Base-by-base conservation (phyloP, 2,113 vertebrate species). In the Ptychochromis oligacanthus region DNA sequence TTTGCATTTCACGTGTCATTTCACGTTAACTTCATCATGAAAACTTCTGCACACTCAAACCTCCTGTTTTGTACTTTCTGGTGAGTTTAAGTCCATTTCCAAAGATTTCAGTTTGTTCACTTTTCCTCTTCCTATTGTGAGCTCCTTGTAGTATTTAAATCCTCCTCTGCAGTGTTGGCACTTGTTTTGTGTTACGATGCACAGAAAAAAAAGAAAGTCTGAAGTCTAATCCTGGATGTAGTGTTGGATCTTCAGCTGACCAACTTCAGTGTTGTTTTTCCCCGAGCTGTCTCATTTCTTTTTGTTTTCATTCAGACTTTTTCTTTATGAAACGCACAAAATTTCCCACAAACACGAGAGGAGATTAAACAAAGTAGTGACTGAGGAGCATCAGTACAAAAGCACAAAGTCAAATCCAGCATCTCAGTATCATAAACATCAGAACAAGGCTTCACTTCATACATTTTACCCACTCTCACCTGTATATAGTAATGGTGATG, bases 291-390 rank as follows among this genome's bases (percentile, higher is more conserved):
- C 49, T 12, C 8, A 15, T 34, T 74, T 74, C 49, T 75, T 1
- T 60, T 81, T 61, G n/a, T 81, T 61, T 61, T 28, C n/a, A 36
- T 61, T 81, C 43, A 74, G 62, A 81, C n/a, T 20, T 60, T 9
- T 77, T 75, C n/a, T 80, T 46, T 61, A 38, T 72, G 26, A 52
- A 54, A 52, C 13, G 43, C 12, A 46, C 55, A 18, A 7, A 58
- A 40, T 38, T 81, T 61, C 43, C 34, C 26, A 52, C 7, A 76
- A 58, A 58, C 74, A 76, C 3, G 15, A 34, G 5, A 70, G 24
- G 18, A 72, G 26, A 54, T 72, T 54, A n/a, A 31, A 31, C 6
- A 18, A 17, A 52, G 15, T 15, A 18, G 17, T 18, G 49, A 52
- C 49, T 4, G 18, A 54, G 26, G 4, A 72, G 67, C 26, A n/a